These are phyloP conservation scores for Enteromius radiatus DNA, from an alignment of 2,797 vertebrate genomes.

Conservation along the genomic window DNA sequence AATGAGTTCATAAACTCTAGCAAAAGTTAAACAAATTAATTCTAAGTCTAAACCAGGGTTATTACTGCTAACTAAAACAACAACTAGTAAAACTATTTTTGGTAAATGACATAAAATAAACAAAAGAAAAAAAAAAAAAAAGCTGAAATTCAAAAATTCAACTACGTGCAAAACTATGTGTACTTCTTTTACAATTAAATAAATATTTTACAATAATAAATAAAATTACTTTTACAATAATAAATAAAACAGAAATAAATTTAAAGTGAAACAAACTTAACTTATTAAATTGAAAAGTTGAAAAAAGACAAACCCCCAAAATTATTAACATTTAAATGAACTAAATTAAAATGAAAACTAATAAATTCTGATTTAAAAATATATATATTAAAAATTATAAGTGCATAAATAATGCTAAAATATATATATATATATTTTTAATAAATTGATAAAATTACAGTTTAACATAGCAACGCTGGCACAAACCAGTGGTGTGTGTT, in stretches of 20 bases:
- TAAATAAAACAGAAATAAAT: neutral
- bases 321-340: neutral
- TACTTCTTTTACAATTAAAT: neutral
- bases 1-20: neutral
- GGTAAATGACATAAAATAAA: neutral
- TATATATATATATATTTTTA: no score
- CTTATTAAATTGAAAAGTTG: neutral
- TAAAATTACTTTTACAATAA: no score
- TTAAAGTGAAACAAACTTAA: neutral
- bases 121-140: no score
- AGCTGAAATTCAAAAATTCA: neutral
- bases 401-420: neutral
- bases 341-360: neutral
- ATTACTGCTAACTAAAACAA: neutral
- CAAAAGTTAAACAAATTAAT: neutral
- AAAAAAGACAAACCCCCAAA: neutral
- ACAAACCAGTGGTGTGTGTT: neutral
- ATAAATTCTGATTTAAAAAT: neutral
- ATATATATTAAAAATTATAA: neutral
- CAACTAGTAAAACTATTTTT: neutral
- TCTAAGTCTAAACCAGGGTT: neutral
- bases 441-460: no score
- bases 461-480: neutral
- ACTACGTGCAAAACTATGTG: no score
- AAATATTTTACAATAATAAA: no score